Conservation (phyloP, 2,113 vertebrate species). For the Tyrannus savana region DNA sequence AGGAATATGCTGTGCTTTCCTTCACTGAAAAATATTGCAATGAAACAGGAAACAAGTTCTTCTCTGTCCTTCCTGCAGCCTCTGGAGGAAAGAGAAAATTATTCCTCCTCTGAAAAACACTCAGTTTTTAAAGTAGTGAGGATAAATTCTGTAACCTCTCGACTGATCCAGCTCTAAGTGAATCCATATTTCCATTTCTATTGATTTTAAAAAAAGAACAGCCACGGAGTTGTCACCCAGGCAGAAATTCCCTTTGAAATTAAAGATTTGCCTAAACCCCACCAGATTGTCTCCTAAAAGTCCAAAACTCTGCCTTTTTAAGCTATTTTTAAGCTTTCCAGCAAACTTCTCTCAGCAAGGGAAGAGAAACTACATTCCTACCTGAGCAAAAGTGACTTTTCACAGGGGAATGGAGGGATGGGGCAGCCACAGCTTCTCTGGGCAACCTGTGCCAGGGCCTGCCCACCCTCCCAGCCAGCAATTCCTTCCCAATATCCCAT, state of each 20-base stretch:
- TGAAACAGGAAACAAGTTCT: neutral
- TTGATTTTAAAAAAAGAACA: neutral
- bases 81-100: neutral
- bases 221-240: neutral
- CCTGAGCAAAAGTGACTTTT: neutral
- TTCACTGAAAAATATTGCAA: neutral
- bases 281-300: neutral
- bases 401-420: neutral
- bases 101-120: neutral
- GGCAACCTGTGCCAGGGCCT: neutral
- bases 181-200: neutral
- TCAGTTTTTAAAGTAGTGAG: neutral
- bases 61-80: neutral
- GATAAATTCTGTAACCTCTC: neutral
- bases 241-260: neutral
- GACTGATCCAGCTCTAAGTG: neutral
- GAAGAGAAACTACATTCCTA: neutral
- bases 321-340: neutral
- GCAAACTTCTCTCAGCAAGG: neutral
- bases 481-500: neutral
- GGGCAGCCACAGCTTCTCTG: neutral
- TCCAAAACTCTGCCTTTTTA: neutral
- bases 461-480: rapidly evolving
- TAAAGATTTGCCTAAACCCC: neutral
- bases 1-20: neutral